Base-by-base conservation (phyloP, 2,797 vertebrate species). In the Tauraco hartlaubi region DNA sequence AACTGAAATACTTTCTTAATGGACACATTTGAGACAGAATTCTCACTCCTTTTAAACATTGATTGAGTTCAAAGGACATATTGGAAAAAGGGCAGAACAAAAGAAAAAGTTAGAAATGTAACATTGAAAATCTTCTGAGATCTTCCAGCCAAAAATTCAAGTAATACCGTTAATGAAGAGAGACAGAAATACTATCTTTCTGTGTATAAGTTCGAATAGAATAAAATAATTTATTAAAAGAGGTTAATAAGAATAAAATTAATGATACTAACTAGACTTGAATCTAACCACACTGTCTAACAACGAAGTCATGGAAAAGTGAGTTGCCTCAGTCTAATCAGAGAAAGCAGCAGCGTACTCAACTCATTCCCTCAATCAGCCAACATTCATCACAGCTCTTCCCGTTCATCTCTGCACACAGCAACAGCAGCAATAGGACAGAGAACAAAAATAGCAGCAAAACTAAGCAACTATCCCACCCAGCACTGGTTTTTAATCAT, bases 1-100 rank as follows among this genome's bases (percentile, higher is more conserved):
- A 95, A 9, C 31, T 46, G 46, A 80, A 92, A 95, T 17, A 5
- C n/a, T 81, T 88, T 63, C n/a, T 82, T 89, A 94, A 82, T 52
- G 28, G 41, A 39, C 48, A 39, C 1, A 63, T 85, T 71, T 91
- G 41, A 88, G 54, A 26, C 12, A 91, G 39, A 90, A 49, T 58
- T 78, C 41, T 82, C 66, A 61, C 8, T 91, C 9, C 2, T 77
- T 52, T 92, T 77, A 61, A 88, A 31, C 15, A 58, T 5, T 35
- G 11, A 56, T 28, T 16, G 21, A 90, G 10, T 41, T 85, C 44
- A 74, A 77, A 90, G 14, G 5, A 58, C 3, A 11, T 48, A 33
- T 1, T 58, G 29, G 52, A 48, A 81, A 81, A 84, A 29, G 5
- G 18, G 54, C 5, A 58, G 49, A 91, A 71, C 18, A 63, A 89